Evolutionary conservation across 1,140 invertebrate species (phyloP).

Genomic region (Ceratoteleas bidentatus): DNA sequence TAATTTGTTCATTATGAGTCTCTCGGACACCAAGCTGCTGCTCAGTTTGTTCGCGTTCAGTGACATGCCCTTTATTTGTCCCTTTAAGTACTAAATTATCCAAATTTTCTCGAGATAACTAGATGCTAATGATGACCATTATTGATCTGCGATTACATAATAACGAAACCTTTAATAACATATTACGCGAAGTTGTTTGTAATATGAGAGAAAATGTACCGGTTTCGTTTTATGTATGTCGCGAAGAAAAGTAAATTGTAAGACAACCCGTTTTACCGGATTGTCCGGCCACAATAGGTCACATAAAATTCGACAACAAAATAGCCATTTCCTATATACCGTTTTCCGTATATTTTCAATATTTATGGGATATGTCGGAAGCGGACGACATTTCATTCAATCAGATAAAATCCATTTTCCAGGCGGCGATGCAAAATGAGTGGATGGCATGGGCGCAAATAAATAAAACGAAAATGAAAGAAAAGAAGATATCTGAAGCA

Average conservation of each 20-base stretch:
- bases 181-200: conserved; percentile 28
- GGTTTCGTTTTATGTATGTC: conserved; percentile 28
- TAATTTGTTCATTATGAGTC: conserved; percentile 66
- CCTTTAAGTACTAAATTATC: no score
- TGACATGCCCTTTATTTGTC: conserved; percentile 13
- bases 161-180: neutral
- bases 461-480: conserved; percentile 74
- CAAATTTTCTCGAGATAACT: no score
- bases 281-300: conserved; percentile 59
- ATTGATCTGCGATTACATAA: no score
- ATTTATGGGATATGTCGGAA: conserved; percentile 71
- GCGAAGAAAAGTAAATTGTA: conserved; percentile 25
- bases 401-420: conserved; percentile 77
- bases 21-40: conserved; percentile 37
- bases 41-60: conserved; percentile 38
- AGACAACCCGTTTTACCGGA: conserved; percentile 24
- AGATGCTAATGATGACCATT: no score
- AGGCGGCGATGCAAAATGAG: conserved; percentile 70
- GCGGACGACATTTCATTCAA: conserved; percentile 61
- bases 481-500: conserved; percentile 63
- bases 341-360: conserved; percentile 65
- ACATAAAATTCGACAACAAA: conserved; percentile 59
- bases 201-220: conserved; percentile 34
- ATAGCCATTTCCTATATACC: conserved; percentile 49
- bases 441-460: conserved; percentile 57